Conservation (phyloP, 2,113 vertebrate species). For the Vulpes vulpes region DNA sequence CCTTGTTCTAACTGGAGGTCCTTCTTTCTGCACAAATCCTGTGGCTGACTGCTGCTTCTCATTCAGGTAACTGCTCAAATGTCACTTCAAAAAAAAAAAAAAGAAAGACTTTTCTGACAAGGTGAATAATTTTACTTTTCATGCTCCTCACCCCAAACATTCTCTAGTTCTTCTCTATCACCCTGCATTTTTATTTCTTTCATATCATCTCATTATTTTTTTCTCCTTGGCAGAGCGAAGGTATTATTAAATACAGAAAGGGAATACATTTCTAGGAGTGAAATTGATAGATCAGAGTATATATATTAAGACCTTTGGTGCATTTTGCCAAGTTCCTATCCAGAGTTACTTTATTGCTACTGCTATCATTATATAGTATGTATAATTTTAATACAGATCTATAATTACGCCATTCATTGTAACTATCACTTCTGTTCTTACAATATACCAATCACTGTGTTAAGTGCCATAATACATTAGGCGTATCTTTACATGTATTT, state of each 20-base stretch:
- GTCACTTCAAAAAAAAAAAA: background rate
- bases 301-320: background rate
- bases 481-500: constrained; percentile 1
- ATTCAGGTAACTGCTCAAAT: background rate
- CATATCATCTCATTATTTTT: background rate
- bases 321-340: constrained; percentile 62
- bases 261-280: background rate
- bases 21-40: background rate
- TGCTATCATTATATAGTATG: constrained; percentile 43
- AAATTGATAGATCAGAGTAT: background rate
- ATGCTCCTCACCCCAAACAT: background rate
- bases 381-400: constrained; percentile 62
- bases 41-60: background rate
- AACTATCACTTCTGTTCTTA: constrained; percentile 46
- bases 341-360: constrained; percentile 55
- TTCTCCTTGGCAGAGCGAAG: background rate
- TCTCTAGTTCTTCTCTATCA: background rate
- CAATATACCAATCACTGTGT: constrained; percentile 43
- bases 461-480: constrained; percentile 65
- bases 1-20: no score
- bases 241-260: background rate
- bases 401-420: constrained; percentile 67
- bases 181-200: background rate
- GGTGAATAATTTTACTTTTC: background rate
- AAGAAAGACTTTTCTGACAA: background rate